phyloP scores from a whole-genome alignment of 2,113 vertebrate genomes.

The Haliaeetus leucogaster region DNA sequence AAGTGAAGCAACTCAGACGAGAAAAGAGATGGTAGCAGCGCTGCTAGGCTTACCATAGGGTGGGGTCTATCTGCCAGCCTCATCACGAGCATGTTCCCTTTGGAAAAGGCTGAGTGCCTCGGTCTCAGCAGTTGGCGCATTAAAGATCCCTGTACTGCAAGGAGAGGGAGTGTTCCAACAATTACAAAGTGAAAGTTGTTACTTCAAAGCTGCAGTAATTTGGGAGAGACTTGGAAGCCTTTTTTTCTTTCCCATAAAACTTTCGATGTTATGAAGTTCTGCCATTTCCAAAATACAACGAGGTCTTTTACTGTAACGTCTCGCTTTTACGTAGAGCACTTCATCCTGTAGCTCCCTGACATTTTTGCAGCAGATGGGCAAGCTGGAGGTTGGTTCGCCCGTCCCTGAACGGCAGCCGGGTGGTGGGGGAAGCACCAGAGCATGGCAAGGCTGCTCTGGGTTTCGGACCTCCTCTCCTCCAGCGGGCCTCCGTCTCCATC shows the following conservation, averaged over 20 bases:
- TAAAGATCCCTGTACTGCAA: not conserved
- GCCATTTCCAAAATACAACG: not conserved
- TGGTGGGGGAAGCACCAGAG: not conserved
- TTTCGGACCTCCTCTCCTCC: not conserved
- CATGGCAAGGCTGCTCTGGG: not conserved
- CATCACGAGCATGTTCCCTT: not conserved
- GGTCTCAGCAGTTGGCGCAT: not conserved
- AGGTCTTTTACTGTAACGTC: not conserved
- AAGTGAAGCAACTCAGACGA: not conserved
- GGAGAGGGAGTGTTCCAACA: not conserved
- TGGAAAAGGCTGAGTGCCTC: not conserved
- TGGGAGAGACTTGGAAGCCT: not conserved
- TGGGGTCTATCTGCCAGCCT: not conserved
- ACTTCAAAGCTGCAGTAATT: constrained; percentile 36
- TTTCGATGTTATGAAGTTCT: not conserved
- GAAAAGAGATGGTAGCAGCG: not conserved
- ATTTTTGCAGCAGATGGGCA: accelerated
- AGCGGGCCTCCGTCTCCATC: not conserved
- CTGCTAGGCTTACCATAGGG: not conserved
- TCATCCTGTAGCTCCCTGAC: not conserved
- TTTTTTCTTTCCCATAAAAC: not conserved
- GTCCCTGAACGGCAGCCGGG: not conserved
- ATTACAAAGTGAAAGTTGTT: not conserved
- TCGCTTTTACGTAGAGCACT: not conserved
- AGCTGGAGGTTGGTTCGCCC: accelerated